These are phyloP conservation scores for Phoeniculus purpureus DNA, from an alignment of 2,797 vertebrate species.

Conservation along the genomic window DNA sequence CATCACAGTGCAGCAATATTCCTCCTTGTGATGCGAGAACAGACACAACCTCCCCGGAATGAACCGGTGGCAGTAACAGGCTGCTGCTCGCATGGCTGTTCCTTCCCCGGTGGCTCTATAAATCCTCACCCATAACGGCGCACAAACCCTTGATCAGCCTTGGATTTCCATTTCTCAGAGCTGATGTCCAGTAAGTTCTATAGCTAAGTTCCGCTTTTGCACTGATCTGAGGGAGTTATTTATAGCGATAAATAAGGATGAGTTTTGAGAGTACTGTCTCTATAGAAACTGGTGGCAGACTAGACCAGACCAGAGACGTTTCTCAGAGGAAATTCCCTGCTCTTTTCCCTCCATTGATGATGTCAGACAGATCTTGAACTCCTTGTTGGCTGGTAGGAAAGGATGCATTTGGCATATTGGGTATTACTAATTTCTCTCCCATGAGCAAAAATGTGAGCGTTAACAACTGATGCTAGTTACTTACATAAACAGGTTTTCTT, in stretches of 20 bases:
- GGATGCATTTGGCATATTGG: background rate
- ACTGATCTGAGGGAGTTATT: slow-evolving; percentile 34
- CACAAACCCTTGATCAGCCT: background rate
- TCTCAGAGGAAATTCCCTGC: slow-evolving; percentile 27
- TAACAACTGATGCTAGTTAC: background rate
- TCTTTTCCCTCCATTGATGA: background rate
- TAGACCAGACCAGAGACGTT: slow-evolving; percentile 49
- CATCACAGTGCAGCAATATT: background rate
- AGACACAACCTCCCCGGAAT: background rate
- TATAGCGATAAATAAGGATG: slow-evolving; percentile 45
- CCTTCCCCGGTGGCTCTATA: background rate
- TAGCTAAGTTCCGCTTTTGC: background rate
- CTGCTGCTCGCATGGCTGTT: background rate
- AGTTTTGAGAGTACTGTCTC: slow-evolving; percentile 57
- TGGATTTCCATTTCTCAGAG: background rate
- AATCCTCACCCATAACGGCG: background rate
- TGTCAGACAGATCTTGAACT: slow-evolving; percentile 33
- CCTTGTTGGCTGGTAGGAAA: background rate
- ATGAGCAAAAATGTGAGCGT: slow-evolving; percentile 16
- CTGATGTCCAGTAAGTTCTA: background rate
- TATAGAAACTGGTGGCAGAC: slow-evolving; percentile 61
- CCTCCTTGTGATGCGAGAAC: background rate
- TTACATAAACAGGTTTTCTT: background rate
- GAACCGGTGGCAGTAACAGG: background rate
- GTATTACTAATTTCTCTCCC: background rate